A percentile compares a stretch with the other conserved stretches of the same genome.
These are phyloP conservation scores for Plagiodera versicolora DNA, from an alignment of 2,888 invertebrate genomes.

Conservation along the genomic window DNA sequence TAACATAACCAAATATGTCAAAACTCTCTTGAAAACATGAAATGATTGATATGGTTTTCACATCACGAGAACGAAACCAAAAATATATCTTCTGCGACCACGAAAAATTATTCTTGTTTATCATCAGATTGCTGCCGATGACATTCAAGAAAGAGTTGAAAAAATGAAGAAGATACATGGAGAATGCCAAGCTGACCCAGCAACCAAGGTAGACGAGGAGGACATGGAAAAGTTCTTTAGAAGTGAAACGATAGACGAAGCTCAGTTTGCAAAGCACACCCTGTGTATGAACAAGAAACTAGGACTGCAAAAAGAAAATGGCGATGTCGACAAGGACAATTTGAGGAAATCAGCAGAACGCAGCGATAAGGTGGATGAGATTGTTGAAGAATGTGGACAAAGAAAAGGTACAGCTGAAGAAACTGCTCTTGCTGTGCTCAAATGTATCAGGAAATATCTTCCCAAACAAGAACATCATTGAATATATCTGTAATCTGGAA, in stretches of 20 bases:
- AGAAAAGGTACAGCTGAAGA: conserved; percentile 7
- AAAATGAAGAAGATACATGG: background rate
- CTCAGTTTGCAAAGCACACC: conserved; percentile 55
- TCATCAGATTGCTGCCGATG: no score
- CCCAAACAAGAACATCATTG: no score
- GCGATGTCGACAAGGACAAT: conserved; percentile 42
- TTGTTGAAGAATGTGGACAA: background rate
- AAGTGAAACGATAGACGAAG: conserved; percentile 57
- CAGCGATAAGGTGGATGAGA: background rate
- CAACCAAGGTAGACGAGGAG: background rate
- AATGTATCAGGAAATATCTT: background rate
- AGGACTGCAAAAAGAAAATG: conserved; percentile 54
- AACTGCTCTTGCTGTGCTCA: background rate
- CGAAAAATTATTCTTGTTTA: no score
- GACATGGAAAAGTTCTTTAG: conserved; percentile 21
- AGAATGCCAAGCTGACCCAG: background rate
- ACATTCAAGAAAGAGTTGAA: no score
- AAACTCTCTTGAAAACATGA: no score
- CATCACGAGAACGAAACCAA: no score
- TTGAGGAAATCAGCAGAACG: no score
- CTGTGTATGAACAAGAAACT: conserved; percentile 58
- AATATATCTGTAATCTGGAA: no score
- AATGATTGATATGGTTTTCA: no score
- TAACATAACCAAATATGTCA: no score
- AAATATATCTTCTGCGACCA: no score